Evolutionary conservation across 2,888 invertebrate genomes (phyloP).

Genomic region (Imbricaverruca yamaguchii): DNA sequence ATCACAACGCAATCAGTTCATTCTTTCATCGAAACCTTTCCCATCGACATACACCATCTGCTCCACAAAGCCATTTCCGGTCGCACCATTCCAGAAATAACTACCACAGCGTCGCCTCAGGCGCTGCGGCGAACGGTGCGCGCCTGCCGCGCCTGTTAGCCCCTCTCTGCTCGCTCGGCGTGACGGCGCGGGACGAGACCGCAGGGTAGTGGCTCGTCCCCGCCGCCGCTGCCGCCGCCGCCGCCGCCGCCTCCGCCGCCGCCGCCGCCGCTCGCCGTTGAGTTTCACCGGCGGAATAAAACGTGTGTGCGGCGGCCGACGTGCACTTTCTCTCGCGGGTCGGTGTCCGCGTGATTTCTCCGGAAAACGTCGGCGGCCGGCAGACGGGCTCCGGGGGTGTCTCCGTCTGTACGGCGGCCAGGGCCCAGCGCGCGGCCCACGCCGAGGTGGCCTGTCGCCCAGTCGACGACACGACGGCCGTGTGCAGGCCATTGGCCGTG

Average conservation of each 20-base stretch:
- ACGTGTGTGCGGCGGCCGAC: neutral
- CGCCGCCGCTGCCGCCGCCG: neutral
- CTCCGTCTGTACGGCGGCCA: neutral
- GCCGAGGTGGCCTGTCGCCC: neutral
- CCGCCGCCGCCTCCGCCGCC: neutral
- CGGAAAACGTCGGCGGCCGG: neutral
- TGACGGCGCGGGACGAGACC: neutral
- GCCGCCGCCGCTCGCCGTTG: neutral
- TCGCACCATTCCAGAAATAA: too few species aligned
- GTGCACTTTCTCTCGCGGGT: neutral
- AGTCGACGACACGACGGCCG: too few species aligned
- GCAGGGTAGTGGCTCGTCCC: neutral
- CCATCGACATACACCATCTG: too few species aligned
- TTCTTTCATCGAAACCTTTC: too few species aligned
- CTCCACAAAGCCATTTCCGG: too few species aligned
- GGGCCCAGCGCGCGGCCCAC: neutral
- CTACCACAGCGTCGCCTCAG: too few species aligned
- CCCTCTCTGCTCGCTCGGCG: neutral
- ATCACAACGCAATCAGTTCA: too few species aligned
- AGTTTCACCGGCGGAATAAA: conserved; percentile 11
- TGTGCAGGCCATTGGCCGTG: too few species aligned
- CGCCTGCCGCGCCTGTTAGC: neutral
- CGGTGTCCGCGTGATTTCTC: neutral
- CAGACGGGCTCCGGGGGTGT: neutral
- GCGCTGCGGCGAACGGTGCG: too few species aligned